Evolutionary conservation across 2,888 invertebrate genomes (phyloP), one percentile per base, ranked within the genome.

Genomic region (Rhaphigaster nebulosa): DNA sequence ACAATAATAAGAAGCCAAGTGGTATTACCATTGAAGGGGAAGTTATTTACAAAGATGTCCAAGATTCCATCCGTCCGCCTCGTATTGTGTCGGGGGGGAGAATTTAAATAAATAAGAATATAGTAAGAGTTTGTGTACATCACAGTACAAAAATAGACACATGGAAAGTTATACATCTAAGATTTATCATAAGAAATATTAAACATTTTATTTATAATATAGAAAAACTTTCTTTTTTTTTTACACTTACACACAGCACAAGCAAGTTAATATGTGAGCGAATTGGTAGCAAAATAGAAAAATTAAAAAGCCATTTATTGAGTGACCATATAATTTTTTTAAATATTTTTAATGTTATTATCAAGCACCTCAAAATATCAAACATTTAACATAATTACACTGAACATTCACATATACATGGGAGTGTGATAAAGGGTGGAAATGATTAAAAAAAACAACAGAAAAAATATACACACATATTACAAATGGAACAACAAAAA

Each of bases 81-180:
- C 90, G 80, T 84, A 56, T 80, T 87, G 90, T 90, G 84, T 84
- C 45, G 45, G 84, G 84, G 38, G 45, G 41, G 90, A 84, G 90
- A 80, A 87, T 90, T 90, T 90, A 90, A 90, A 90, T 90, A 90
- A 84, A 90, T 90, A 90, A 90, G 76, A 84, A 90, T 87, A 90
- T 80, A 90, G 90, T 90, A 80, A 90, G 34, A 90, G 41, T 56
- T 50, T 84, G 52, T n/a, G 80, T 87, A 70, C 45, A 89, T 70
- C 34, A 45, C 54, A 90, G 54, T 65, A 90, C 29, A 90, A 89
- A 50, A 56, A 90, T 84, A 90, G 90, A 90, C 90, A 90, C 90
- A 90, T 54, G 90, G 80, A 90, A 90, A 90, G 90, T 90, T 90
- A 90, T 23, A 90, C 90, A 90, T 90, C 90, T 90, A 90, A 90